These are phyloP conservation scores for Lepus townsendii DNA, from an alignment of 2,797 vertebrate genomes.

Conservation along the genomic window DNA sequence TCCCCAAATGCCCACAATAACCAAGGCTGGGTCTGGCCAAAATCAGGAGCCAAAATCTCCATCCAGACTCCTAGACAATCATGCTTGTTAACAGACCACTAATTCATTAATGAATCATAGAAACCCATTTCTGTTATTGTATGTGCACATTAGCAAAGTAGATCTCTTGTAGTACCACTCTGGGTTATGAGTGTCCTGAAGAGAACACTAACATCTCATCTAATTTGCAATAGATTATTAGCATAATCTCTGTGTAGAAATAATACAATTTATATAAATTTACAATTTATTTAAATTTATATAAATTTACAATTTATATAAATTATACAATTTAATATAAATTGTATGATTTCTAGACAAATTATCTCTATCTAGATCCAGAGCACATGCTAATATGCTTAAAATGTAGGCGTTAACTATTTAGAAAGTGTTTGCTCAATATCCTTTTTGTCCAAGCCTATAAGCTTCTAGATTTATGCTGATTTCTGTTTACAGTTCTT, in stretches of 20 bases:
- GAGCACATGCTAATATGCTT: neutral
- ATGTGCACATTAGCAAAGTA: neutral
- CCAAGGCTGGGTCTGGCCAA: too few species aligned
- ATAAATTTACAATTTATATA: too few species aligned
- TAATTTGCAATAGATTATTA: neutral
- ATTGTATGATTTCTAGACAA: too few species aligned
- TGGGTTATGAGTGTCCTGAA: neutral
- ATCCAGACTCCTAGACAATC: neutral
- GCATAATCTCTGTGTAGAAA: neutral
- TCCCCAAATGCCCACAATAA: too few species aligned
- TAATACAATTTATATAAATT: neutral
- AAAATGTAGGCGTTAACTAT: neutral
- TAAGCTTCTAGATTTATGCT: slow-evolving; percentile 10
- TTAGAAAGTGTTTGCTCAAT: slow-evolving; percentile 17
- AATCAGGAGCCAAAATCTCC: too few species aligned
- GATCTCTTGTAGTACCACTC: neutral
- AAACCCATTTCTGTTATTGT: neutral
- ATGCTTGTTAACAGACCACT: neutral
- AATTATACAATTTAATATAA: too few species aligned
- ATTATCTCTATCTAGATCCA: neutral
- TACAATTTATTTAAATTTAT: too few species aligned
- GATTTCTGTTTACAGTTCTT: neutral
- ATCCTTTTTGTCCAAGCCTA: neutral
- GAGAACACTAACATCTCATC: neutral
- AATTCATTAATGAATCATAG: neutral